phyloP scores from a whole-genome alignment of 1,140 invertebrate genomes.

The Aphelenchoides fujianensis region DNA sequence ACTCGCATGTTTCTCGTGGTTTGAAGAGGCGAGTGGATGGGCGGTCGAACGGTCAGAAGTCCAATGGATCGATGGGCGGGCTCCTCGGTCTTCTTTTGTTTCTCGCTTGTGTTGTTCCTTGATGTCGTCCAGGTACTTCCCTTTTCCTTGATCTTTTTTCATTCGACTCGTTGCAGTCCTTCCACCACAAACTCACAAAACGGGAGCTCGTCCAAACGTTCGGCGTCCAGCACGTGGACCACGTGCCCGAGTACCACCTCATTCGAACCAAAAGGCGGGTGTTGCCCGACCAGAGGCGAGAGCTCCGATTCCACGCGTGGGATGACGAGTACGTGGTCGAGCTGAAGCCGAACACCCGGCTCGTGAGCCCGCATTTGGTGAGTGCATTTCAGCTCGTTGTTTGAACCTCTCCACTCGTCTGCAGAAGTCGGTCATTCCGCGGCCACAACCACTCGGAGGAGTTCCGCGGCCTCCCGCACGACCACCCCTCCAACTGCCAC shows the following conservation, averaged over 20 bases:
- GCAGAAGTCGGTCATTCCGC: constrained; percentile 45
- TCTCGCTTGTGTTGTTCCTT: background rate
- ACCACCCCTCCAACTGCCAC: constrained; percentile 45
- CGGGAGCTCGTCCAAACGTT: constrained; percentile 52
- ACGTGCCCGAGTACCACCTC: constrained; percentile 55
- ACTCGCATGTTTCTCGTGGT: background rate
- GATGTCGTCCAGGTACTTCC: background rate
- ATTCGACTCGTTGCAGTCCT: constrained; percentile 32
- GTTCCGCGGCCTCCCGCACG: constrained; percentile 34
- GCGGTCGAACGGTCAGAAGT: background rate
- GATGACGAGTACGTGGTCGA: constrained; percentile 53
- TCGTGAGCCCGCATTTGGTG: constrained; percentile 58
- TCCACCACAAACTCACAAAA: constrained; percentile 54
- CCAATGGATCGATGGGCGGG: too few species aligned
- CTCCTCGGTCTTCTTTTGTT: background rate
- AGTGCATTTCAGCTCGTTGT: constrained; percentile 20
- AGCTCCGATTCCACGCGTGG: constrained; percentile 52
- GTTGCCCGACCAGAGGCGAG: constrained; percentile 22
- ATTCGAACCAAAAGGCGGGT: constrained; percentile 27
- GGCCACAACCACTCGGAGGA: constrained; percentile 40
- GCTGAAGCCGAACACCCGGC: constrained; percentile 43
- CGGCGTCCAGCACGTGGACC: constrained; percentile 49
- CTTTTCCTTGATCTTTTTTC: background rate
- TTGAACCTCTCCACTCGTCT: constrained; percentile 7
- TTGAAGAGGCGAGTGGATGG: constrained; percentile 13